These are phyloP conservation scores for Lasius platythorax DNA, from an alignment of 2,888 invertebrate genomes.

Conservation along the genomic window DNA sequence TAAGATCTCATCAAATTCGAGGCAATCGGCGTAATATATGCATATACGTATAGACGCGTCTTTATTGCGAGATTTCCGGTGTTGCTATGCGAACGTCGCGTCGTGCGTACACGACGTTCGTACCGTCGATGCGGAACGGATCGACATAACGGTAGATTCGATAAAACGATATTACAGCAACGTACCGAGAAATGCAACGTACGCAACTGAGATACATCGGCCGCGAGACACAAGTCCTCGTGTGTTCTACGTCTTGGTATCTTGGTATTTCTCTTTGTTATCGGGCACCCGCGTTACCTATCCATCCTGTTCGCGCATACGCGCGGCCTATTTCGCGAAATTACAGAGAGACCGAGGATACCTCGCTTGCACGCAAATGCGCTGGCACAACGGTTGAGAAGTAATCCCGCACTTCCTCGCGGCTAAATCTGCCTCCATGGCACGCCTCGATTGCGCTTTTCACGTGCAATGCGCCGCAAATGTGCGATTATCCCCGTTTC, in stretches of 20 bases:
- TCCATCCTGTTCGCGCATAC: slow-evolving; percentile 22
- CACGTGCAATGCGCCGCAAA: slow-evolving; percentile 30
- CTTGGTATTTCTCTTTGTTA: slow-evolving; percentile 40
- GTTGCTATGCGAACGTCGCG: slow-evolving; percentile 72
- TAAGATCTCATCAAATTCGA: slow-evolving; percentile 15
- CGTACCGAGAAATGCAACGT: slow-evolving; percentile 18
- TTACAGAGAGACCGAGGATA: slow-evolving; percentile 60
- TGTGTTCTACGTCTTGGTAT: not conserved
- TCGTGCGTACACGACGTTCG: slow-evolving; percentile 56
- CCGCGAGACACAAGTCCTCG: slow-evolving; percentile 22
- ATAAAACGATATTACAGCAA: slow-evolving; percentile 73
- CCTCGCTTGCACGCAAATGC: slow-evolving; percentile 43
- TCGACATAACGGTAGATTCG: slow-evolving; percentile 80
- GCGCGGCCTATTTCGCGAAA: slow-evolving; percentile 64
- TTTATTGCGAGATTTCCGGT: slow-evolving; percentile 69
- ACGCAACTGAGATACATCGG: slow-evolving; percentile 25
- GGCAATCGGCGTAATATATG: not conserved
- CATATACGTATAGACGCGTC: not conserved
- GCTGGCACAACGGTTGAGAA: slow-evolving; percentile 39
- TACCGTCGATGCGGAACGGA: slow-evolving; percentile 78
- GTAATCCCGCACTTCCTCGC: slow-evolving; percentile 53
- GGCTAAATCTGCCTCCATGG: slow-evolving; percentile 47
- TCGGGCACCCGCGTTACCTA: slow-evolving; percentile 20
- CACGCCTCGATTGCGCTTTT: slow-evolving; percentile 52
- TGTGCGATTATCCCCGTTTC: slow-evolving; percentile 27